Conservation (phyloP, 2,888 invertebrate genomes). For the Parnassius mnemosyne region DNA sequence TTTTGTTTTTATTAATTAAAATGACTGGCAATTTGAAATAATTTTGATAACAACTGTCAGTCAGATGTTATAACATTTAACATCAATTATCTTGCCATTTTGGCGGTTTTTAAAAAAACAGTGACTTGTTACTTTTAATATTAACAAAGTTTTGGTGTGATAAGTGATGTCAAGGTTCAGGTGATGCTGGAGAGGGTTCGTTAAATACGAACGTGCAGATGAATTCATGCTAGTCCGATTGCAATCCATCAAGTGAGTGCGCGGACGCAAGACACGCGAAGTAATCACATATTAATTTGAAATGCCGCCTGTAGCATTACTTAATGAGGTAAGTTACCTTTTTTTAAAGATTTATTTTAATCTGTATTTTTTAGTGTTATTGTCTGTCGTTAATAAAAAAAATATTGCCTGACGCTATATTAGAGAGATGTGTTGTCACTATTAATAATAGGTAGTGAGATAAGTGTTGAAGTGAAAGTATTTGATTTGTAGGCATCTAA, state of each 20-base stretch:
- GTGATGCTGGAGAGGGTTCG: conserved; percentile 40
- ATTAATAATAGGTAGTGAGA: neutral
- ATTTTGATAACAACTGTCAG: conserved; percentile 19
- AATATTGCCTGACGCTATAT: neutral
- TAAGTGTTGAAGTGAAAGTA: conserved; percentile 17
- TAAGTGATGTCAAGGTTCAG: conserved; percentile 59
- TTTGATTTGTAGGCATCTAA: conserved; percentile 56
- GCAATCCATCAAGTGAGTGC: conserved; percentile 45
- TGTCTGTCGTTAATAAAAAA: neutral
- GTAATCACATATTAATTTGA: conserved; percentile 31
- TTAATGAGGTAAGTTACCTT: conserved; percentile 58
- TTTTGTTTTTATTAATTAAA: neutral
- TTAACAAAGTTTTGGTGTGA: conserved; percentile 32
- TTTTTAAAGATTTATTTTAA: conserved; percentile 7
- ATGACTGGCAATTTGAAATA: conserved; percentile 5
- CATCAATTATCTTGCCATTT: conserved; percentile 14
- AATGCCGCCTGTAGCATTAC: conserved; percentile 73
- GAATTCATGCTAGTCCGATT: conserved; percentile 59
- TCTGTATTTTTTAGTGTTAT: neutral
- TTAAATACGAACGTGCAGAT: conserved; percentile 56
- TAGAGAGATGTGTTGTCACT: neutral
- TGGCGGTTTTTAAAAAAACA: conserved; percentile 30
- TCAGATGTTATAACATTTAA: conserved; percentile 23
- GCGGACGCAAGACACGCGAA: conserved; percentile 32
- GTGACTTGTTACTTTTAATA: conserved; percentile 27